These are phyloP conservation scores for Hedychridium roseum DNA, from an alignment of 2,888 invertebrate species.

Conservation along the genomic window DNA sequence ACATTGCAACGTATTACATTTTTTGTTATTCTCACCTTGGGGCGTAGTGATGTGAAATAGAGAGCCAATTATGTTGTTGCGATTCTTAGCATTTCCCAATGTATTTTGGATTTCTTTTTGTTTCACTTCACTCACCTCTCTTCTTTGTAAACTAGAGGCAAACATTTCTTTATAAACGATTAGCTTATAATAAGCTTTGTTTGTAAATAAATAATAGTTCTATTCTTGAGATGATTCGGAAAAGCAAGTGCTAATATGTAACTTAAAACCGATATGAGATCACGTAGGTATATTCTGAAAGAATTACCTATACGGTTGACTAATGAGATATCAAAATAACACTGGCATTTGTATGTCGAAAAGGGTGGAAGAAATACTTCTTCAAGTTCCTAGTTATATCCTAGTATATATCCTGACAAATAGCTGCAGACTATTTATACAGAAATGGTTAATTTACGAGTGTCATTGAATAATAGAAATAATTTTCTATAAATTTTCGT, in stretches of 20 bases:
- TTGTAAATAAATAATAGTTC: conserved; percentile 28
- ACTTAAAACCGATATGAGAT: conserved; percentile 14
- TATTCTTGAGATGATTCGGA: conserved; percentile 27
- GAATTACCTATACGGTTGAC: conserved; percentile 19
- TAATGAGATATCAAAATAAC: conserved; percentile 8
- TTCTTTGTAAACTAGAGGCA: neutral
- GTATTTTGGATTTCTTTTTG: neutral
- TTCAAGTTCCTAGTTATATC: conserved; percentile 56
- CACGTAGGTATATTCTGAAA: conserved; percentile 20
- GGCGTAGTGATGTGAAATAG: neutral
- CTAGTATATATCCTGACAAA: conserved; percentile 40
- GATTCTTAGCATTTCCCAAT: neutral
- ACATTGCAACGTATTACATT: conserved; percentile 14
- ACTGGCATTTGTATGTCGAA: conserved; percentile 35
- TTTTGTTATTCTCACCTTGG: no score
- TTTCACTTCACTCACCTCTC: neutral
- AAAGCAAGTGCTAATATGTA: conserved; percentile 30
- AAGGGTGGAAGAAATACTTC: conserved; percentile 45
- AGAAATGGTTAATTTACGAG: conserved; percentile 27
- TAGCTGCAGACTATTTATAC: conserved; percentile 24
- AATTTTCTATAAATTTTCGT: conserved; percentile 21
- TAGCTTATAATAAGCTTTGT: conserved; percentile 16
- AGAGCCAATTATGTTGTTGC: neutral
- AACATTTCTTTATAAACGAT: neutral
- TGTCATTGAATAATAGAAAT: conserved; percentile 22